Evolutionary conservation across 2,797 vertebrate species (phyloP), one percentile per base, ranked within the genome.

Genomic region (Mormyrus proboscirostris): DNA sequence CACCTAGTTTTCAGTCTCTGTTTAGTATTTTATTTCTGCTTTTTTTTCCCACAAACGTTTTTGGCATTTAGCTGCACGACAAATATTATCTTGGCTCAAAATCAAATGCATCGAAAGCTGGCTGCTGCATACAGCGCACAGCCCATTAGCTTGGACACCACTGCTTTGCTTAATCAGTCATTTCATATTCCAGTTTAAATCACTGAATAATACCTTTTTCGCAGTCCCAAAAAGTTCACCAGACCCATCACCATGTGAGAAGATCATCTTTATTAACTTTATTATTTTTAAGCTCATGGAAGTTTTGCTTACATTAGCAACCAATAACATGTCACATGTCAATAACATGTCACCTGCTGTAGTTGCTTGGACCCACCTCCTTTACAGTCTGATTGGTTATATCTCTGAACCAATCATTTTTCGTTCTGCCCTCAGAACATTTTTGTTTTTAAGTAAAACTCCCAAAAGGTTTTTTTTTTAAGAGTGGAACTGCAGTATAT

Each of bases 41-140:
- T 79, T 79, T 44, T 44, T 47, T 44, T 4, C 59, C 57, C 59
- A 25, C 59, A 73, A 73, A 73, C 4, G 65, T 73, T 73, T 73
- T 29, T 73, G 65, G 65, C 65, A 38, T 73, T 38, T 73, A 16
- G 38, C 29, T 38, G 29, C 65, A 47, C 19, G 44, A 84, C 44
- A 84, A 19, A n/a, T 49, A 84, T 84, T 84, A 51, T 84, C 49
- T 84, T 84, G 44, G 82, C 49, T 49, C 82, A 51, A 84, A 84
- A 51, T 49, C 82, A 50, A 84, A 47, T 49, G 49, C 49, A 49
- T 84, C 3, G 44, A 51, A 83, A 50, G 82, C 82, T 22, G 41
- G 82, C 82, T 25, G 47, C 82, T 5, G 12, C 0, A 10, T 51
- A 5, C 82, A 50, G 25, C 82, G 10, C 22, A 25, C 9, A 84